These are phyloP conservation scores for Apotomis turbidana DNA, from an alignment of 2,888 invertebrate species.

Conservation along the genomic window DNA sequence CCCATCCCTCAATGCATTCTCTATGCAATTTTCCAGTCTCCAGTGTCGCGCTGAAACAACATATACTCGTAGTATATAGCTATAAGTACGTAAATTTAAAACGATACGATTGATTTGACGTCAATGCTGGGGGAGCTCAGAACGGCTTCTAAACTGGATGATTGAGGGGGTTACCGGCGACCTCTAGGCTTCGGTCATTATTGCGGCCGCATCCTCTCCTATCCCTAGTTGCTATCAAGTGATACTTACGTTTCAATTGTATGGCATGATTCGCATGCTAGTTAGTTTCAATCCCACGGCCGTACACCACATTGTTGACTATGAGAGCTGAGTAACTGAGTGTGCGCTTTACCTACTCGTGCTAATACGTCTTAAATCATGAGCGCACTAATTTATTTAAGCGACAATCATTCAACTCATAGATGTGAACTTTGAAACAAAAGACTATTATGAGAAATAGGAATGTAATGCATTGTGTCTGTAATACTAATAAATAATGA, in stretches of 20 bases:
- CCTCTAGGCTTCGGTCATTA: conserved; percentile 39
- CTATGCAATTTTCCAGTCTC: too few relatives aligned
- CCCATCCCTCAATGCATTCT: too few relatives aligned
- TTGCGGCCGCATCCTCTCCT: conserved; percentile 27
- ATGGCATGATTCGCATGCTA: conserved; percentile 12
- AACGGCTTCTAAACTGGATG: conserved; percentile 42
- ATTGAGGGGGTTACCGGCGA: conserved; percentile 39
- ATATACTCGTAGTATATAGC: background rate
- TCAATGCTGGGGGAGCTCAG: conserved; percentile 38
- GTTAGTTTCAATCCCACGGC: conserved; percentile 7
- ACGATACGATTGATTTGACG: conserved; percentile 35
- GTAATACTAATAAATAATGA: too few relatives aligned
- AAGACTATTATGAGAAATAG: too few relatives aligned
- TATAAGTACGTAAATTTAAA: conserved; percentile 10
- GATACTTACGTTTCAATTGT: conserved; percentile 22
- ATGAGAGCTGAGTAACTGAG: background rate
- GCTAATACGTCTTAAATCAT: too few relatives aligned
- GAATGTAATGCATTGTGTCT: too few relatives aligned
- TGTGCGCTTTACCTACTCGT: background rate
- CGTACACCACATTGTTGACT: background rate
- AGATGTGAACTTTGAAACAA: too few relatives aligned
- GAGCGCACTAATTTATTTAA: too few relatives aligned
- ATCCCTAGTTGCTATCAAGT: conserved; percentile 20
- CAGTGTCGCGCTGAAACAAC: too few relatives aligned
- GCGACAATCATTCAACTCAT: too few relatives aligned